phyloP scores from a whole-genome alignment of 2,113 vertebrate species.

The Danionella cerebrum region DNA sequence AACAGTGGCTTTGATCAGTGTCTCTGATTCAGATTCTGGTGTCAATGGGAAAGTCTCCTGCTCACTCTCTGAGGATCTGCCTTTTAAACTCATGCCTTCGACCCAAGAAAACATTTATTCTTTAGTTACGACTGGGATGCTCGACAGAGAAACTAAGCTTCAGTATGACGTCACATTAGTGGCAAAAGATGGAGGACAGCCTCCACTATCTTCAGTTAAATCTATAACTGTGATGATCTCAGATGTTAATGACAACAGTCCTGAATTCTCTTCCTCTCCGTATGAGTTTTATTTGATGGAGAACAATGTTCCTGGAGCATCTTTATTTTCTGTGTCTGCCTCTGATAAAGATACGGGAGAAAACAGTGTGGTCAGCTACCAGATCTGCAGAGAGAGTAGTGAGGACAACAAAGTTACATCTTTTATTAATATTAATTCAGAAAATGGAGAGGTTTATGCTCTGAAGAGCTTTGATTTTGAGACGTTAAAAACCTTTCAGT shows the following conservation, averaged over 20 bases:
- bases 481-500: conserved; percentile 33
- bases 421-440: conserved; percentile 39
- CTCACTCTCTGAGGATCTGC: conserved; percentile 39
- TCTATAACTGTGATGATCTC: conserved; percentile 37
- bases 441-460: conserved; percentile 37
- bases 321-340: conserved; percentile 41
- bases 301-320: conserved; percentile 43
- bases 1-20: conserved; percentile 42
- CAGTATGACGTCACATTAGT: conserved; percentile 36
- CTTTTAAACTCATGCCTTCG: conserved; percentile 37
- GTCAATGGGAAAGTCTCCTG: conserved; percentile 49
- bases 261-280: conserved; percentile 25
- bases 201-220: conserved; percentile 35
- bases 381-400: conserved; percentile 18
- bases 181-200: conserved; percentile 38
- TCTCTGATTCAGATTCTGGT: conserved; percentile 41
- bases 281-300: conserved; percentile 42
- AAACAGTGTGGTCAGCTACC: conserved; percentile 38
- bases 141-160: conserved; percentile 36
- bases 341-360: conserved; percentile 36
- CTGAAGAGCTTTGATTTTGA: conserved; percentile 47
- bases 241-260: conserved; percentile 51
- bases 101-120: conserved; percentile 38
- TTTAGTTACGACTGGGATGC: conserved; percentile 26
- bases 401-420: conserved; percentile 12